Percentiles rank a stretch among this genome's conserved stretches.
Conservation (phyloP, 1,140 invertebrate species). For the Pygmarrhopalites habei region DNA sequence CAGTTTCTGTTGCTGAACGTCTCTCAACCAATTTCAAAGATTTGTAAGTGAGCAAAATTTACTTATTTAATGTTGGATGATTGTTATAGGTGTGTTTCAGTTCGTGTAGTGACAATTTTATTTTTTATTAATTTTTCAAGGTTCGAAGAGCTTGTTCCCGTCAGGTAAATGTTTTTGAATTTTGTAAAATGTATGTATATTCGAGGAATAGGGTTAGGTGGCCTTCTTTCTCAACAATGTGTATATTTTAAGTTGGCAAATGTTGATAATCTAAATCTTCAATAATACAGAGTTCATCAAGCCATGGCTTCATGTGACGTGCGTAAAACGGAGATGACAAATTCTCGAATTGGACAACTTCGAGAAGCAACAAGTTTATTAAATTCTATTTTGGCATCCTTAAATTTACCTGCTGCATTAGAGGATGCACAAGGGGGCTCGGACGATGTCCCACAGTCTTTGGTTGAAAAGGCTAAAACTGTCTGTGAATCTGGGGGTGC, state of each 20-base stretch:
- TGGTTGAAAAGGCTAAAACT: slow-evolving; percentile 74
- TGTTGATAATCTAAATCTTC: slow-evolving; percentile 25
- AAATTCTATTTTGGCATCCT: slow-evolving; percentile 76
- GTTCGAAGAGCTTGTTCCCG: slow-evolving; percentile 3
- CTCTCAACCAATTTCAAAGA: slow-evolving; percentile 65
- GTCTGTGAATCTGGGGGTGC: slow-evolving; percentile 59
- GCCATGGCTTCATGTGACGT: slow-evolving; percentile 75
- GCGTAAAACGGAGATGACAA: slow-evolving; percentile 71
- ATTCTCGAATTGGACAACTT: slow-evolving; percentile 61
- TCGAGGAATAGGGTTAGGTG: too few relatives aligned
- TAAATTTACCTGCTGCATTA: slow-evolving; percentile 95
- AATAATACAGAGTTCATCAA: slow-evolving; percentile 68
- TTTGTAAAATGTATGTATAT: too few relatives aligned
- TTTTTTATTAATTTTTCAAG: slow-evolving; percentile 7
- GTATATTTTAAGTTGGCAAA: too few relatives aligned
- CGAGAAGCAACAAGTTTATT: slow-evolving; percentile 82
- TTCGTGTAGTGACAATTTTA: too few relatives aligned
- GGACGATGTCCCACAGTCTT: slow-evolving; percentile 73
- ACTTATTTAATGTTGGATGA: neutral
- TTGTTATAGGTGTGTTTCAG: neutral
- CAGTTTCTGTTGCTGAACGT: slow-evolving; percentile 53
- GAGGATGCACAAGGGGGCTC: slow-evolving; percentile 68
- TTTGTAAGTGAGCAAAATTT: slow-evolving; percentile 27
- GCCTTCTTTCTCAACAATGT: too few relatives aligned
- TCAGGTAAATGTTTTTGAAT: too few relatives aligned